These are phyloP conservation scores for Ptychobarbus kaznakovi DNA, from an alignment of 2,797 vertebrate genomes.

Conservation along the genomic window DNA sequence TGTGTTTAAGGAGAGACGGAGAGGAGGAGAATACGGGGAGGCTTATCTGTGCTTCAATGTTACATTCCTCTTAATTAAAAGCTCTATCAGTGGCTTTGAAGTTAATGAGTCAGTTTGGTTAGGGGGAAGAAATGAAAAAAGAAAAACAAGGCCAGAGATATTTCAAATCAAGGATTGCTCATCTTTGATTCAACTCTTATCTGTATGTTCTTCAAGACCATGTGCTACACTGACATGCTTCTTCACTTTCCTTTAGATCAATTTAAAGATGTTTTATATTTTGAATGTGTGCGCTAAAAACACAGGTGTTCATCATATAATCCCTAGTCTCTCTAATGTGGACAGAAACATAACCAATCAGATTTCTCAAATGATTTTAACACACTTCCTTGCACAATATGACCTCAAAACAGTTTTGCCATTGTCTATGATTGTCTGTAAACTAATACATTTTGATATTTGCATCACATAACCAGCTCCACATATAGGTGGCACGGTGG, in stretches of 20 bases:
- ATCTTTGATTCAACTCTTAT: slow-evolving; percentile 69
- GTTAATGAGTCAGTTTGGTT: slow-evolving; percentile 93
- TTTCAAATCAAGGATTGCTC: slow-evolving; percentile 66
- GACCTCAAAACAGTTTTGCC: neutral
- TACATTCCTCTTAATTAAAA: slow-evolving; percentile 95
- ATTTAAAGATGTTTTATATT: neutral
- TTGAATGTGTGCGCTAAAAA: neutral
- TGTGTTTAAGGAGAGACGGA: slow-evolving; percentile 33
- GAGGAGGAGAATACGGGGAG: slow-evolving; percentile 54
- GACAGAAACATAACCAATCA: neutral
- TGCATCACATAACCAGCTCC: neutral
- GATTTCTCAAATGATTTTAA: neutral
- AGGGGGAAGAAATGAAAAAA: slow-evolving; percentile 59
- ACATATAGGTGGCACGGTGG: neutral
- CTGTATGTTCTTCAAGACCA: neutral
- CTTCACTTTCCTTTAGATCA: neutral
- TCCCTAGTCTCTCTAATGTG: neutral
- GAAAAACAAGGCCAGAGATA: slow-evolving; percentile 67
- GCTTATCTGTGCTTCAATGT: slow-evolving; percentile 81
- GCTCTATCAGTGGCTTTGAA: slow-evolving; percentile 96
- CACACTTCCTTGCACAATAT: neutral
- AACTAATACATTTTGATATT: neutral
- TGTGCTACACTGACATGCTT: neutral
- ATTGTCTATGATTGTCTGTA: neutral
- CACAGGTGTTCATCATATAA: neutral